phyloP scores from a whole-genome alignment of 1,140 invertebrate species.

The Drosophila chauvacae region DNA sequence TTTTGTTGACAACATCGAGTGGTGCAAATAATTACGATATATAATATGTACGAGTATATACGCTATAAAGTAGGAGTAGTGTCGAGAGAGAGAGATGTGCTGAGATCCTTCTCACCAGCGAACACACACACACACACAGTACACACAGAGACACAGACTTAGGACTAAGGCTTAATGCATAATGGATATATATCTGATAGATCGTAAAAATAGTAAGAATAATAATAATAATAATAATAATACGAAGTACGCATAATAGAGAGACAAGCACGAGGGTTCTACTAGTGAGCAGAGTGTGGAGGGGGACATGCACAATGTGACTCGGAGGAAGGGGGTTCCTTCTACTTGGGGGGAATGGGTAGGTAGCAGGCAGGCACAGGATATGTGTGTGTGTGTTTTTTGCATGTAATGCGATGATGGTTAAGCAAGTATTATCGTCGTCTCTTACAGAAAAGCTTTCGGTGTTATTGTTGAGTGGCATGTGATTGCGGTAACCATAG shows the following conservation, averaged over 20 bases:
- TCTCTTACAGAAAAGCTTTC: slow-evolving; percentile 86
- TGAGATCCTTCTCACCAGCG: slow-evolving; percentile 17
- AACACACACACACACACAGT: slow-evolving; percentile 8
- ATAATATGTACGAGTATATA: slow-evolving; percentile 28
- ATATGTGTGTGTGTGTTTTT: background rate
- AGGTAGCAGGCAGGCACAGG: slow-evolving; percentile 6
- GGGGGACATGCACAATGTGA: slow-evolving; percentile 12
- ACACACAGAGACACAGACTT: slow-evolving; percentile 24
- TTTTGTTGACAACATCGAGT: slow-evolving; percentile 31
- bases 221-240: background rate
- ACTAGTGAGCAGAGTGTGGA: background rate
- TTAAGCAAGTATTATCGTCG: slow-evolving; percentile 21
- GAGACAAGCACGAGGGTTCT: background rate
- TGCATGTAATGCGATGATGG: background rate
- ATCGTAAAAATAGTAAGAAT: background rate
- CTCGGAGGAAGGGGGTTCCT: background rate
- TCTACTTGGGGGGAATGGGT: background rate
- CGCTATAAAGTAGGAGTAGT: slow-evolving; percentile 4
- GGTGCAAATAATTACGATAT: slow-evolving; percentile 41
- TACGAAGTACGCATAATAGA: slow-evolving; percentile 7
- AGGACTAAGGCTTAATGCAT: slow-evolving; percentile 12
- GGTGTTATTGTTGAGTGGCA: slow-evolving; percentile 86
- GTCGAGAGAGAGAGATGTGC: slow-evolving; percentile 22
- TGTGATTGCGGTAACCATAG: slow-evolving; percentile 88
- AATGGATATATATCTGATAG: slow-evolving; percentile 24